Evolutionary conservation across 2,888 invertebrate species (phyloP), one percentile per base, ranked within the genome.

Genomic region (Galerucella pusilla): DNA sequence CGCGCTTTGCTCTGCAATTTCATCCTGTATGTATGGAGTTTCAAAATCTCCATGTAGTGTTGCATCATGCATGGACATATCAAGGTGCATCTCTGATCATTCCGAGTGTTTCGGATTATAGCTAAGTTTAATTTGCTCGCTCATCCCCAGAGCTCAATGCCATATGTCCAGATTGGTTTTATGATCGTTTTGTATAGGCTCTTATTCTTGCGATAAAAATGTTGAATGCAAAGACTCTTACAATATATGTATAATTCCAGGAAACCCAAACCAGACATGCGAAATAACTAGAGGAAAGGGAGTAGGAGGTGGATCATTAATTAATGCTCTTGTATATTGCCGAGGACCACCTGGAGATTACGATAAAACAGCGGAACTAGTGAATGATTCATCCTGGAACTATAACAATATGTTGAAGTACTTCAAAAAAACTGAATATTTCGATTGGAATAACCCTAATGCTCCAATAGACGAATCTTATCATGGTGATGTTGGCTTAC

Each of bases 401-500:
- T 57, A 57, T 57, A 16, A 57, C 6, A n/a, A 57, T 20, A 16
- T 57, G 9, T 57, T 57, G 57, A n/a, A 57, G 9, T 57, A 12
- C 16, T 57, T 57, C 10, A 57, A 57, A 20, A 57, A 57, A 57
- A 57, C 57, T n/a, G 57, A 57, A 57, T 57, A n/a, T 59, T 49
- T 54, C 20, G 64, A 54, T 68, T 69, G 12, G 35, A 68, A 12
- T 45, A 59, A 16, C 35, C 64, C 35, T 42, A n/a, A 42, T 9
- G 46, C 7, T 7, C 16, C 57, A n/a, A 16, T 57, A 57, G 16
- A 20, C 16, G 2, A 1, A 16, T 57, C 16, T n/a, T 75, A 75
- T 28, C 75, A 75, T 42, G 65, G 64, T 20, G 49, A 52, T 12
- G 59, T 60, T 42, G 81, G 81, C 1, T 67, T 68, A 35, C 68